Conservation (phyloP, 2,888 invertebrate genomes). For the Alcis repandata region DNA sequence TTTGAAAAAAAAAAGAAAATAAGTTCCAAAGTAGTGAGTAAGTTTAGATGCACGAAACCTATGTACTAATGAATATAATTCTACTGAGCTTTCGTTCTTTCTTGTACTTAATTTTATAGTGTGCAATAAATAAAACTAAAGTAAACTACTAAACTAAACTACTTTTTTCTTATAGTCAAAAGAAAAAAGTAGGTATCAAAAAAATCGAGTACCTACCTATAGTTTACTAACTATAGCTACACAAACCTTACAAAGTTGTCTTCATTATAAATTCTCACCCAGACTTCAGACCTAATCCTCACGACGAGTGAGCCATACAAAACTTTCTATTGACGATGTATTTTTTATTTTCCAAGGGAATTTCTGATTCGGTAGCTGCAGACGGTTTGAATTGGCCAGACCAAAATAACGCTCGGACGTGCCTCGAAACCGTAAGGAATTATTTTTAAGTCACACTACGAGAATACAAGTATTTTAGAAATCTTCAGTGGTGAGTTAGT, state of each 20-base stretch:
- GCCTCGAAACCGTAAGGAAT: slow-evolving; percentile 76
- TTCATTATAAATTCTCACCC: background rate
- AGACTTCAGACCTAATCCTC: slow-evolving; percentile 21
- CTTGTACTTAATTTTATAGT: too few species aligned
- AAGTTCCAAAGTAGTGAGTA: too few species aligned
- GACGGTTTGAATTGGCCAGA: slow-evolving; percentile 70
- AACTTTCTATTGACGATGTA: slow-evolving; percentile 40
- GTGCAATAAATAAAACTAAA: too few species aligned
- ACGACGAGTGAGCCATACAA: slow-evolving; percentile 32
- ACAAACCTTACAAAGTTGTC: too few species aligned
- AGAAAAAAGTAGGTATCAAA: too few species aligned
- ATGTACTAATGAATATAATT: too few species aligned
- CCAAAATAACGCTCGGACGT: slow-evolving; percentile 80
- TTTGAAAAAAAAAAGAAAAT: too few species aligned
- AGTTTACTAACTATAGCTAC: background rate
- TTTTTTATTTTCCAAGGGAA: slow-evolving; percentile 54
- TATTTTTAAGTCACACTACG: slow-evolving; percentile 66
- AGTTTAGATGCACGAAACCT: too few species aligned
- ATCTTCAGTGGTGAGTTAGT: background rate
- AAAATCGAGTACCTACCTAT: too few species aligned
- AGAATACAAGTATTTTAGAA: slow-evolving; percentile 34
- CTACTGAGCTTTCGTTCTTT: too few species aligned
- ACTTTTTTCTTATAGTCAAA: too few species aligned
- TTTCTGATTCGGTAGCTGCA: slow-evolving; percentile 67
- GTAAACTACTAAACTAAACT: too few species aligned